A percentile compares a stretch with the other conserved stretches of the same genome.
Conservation (phyloP, 2,113 vertebrate genomes). For the Spilogale gracilis region DNA sequence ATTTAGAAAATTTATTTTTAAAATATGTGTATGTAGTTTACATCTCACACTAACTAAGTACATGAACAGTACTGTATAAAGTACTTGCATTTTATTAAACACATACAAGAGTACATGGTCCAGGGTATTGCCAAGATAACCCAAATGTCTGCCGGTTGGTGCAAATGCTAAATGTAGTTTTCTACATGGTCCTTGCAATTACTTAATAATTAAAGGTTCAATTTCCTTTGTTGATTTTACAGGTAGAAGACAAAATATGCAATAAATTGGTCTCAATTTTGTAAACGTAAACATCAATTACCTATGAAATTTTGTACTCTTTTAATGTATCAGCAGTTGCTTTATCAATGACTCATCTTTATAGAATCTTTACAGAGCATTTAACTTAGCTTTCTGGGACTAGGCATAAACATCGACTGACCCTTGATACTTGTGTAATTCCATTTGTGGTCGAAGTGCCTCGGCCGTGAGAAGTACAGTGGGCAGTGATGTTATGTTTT, state of each 20-base stretch:
- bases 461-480: neutral
- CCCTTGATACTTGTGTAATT: neutral
- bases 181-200: neutral
- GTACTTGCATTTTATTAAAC: neutral
- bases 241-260: neutral
- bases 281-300: neutral
- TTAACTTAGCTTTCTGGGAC: neutral
- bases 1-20: neutral
- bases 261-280: slow-evolving; percentile 9
- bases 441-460: neutral
- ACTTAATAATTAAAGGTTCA: neutral
- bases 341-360: neutral
- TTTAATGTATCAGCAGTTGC: neutral
- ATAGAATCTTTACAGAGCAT: neutral
- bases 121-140: neutral
- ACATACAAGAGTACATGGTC: neutral
- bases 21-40: neutral
- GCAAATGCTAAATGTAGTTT: neutral
- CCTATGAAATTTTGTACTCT: neutral
- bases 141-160: neutral
- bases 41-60: neutral
- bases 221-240: neutral
- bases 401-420: neutral
- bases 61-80: neutral
- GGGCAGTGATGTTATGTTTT: neutral